phyloP scores from a whole-genome alignment of 2,888 invertebrate genomes.

The Pomacea canaliculata region DNA sequence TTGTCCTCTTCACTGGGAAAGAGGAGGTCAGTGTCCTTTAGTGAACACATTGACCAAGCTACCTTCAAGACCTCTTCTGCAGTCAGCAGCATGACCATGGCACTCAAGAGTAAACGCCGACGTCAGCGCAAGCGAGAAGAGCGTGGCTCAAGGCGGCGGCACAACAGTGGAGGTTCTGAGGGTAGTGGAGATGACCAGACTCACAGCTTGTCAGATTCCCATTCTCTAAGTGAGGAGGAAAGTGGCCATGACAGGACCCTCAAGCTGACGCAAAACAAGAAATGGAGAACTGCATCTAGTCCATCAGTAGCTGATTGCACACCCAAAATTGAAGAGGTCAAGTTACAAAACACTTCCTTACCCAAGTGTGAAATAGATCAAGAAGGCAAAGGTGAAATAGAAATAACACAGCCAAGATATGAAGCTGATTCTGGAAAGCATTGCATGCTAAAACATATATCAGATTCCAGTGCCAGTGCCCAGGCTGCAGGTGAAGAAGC shows the following conservation, averaged over 20 bases:
- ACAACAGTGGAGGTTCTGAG: slow-evolving; percentile 22
- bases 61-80: slow-evolving; percentile 61
- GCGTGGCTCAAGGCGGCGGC: slow-evolving; percentile 40
- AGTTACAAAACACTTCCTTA: too few species aligned
- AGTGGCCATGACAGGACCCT: slow-evolving; percentile 32
- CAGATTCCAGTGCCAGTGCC: too few species aligned
- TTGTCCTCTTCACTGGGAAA: slow-evolving; percentile 28
- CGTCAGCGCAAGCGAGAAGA: slow-evolving; percentile 60
- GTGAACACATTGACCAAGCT: slow-evolving; percentile 61
- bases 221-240: slow-evolving; percentile 45
- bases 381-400: too few species aligned
- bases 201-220: slow-evolving; percentile 40
- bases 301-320: too few species aligned
- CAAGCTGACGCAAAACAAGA: background rate
- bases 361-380: too few species aligned
- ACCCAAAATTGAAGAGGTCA: too few species aligned
- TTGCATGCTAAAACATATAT: too few species aligned
- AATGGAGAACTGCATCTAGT: too few species aligned
- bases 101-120: slow-evolving; percentile 63
- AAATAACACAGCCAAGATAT: too few species aligned
- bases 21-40: slow-evolving; percentile 66
- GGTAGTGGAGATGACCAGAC: slow-evolving; percentile 25
- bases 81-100: slow-evolving; percentile 61
- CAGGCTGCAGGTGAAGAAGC: too few species aligned
- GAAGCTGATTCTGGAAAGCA: too few species aligned